Conservation (phyloP, 1,140 invertebrate genomes). For the Pseudachorutes palmiensis region DNA sequence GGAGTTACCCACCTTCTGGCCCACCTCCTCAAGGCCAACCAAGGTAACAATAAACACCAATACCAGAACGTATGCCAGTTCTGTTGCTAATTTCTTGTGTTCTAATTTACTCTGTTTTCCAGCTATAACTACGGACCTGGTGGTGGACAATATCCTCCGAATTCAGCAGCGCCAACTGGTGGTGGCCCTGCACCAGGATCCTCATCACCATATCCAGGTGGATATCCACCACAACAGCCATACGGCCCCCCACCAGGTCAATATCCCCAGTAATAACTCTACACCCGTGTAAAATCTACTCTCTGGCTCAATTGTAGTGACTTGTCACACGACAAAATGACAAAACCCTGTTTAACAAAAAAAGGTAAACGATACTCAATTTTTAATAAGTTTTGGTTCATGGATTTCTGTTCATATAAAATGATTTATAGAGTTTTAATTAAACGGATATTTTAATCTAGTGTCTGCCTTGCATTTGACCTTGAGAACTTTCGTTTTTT, state of each 20-base stretch:
- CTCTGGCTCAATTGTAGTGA: neutral
- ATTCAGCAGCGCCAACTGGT: neutral
- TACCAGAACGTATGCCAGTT: too few species aligned
- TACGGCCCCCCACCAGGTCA: neutral
- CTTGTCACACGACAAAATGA: too few species aligned
- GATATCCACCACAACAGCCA: slow-evolving; percentile 20
- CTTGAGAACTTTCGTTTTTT: slow-evolving; percentile 55
- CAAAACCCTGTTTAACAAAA: too few species aligned
- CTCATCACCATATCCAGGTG: slow-evolving; percentile 4
- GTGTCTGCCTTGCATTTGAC: neutral
- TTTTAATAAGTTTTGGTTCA: too few species aligned
- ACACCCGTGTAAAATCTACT: neutral
- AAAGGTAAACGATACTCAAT: too few species aligned
- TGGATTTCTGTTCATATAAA: too few species aligned
- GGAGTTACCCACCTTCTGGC: neutral
- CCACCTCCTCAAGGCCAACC: neutral
- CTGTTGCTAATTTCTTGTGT: neutral
- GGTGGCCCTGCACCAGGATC: neutral
- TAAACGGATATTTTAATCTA: too few species aligned
- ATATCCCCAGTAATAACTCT: slow-evolving; percentile 5
- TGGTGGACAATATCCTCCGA: neutral
- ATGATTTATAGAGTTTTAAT: too few species aligned
- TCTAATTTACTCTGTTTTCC: neutral
- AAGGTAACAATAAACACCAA: neutral
- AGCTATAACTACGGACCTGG: slow-evolving; percentile 5